phyloP scores from a whole-genome alignment of 2,113 vertebrate genomes.

The Sisor rabdophorus region DNA sequence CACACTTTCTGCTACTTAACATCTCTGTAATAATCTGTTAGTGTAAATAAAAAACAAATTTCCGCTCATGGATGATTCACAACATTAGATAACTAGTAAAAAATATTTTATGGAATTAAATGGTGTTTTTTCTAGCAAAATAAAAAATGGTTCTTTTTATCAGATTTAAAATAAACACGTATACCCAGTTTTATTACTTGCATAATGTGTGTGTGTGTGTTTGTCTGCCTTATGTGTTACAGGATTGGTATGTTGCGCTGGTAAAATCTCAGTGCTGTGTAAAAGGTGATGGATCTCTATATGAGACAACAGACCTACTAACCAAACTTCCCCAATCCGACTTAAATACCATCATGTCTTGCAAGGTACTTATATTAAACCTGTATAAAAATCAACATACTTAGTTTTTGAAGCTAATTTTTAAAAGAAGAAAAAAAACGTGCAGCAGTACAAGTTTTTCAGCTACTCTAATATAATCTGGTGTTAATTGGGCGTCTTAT shows the following conservation, averaged over 20 bases:
- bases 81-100: too few relatives aligned
- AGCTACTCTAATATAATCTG: too few relatives aligned
- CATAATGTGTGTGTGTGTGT: neutral
- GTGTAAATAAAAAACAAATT: too few relatives aligned
- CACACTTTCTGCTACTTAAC: too few relatives aligned
- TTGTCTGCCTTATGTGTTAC: conserved; percentile 10
- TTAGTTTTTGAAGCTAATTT: neutral
- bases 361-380: conserved; percentile 73
- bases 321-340: conserved; percentile 83
- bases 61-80: too few relatives aligned
- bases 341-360: conserved; percentile 77
- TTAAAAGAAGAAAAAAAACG: neutral
- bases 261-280: conserved; percentile 87
- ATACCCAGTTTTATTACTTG: neutral
- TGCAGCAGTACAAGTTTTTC: neutral
- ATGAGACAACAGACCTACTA: conserved; percentile 90
- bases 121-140: too few relatives aligned
- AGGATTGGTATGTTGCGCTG: conserved; percentile 93
- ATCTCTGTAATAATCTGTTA: too few relatives aligned
- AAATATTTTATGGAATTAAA: too few relatives aligned
- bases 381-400: neutral
- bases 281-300: conserved; percentile 77
- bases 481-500: neutral
- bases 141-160: too few relatives aligned
- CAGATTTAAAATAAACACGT: neutral